Conservation (phyloP, 2,797 vertebrate genomes). For the Silurus lanzhouensis region DNA sequence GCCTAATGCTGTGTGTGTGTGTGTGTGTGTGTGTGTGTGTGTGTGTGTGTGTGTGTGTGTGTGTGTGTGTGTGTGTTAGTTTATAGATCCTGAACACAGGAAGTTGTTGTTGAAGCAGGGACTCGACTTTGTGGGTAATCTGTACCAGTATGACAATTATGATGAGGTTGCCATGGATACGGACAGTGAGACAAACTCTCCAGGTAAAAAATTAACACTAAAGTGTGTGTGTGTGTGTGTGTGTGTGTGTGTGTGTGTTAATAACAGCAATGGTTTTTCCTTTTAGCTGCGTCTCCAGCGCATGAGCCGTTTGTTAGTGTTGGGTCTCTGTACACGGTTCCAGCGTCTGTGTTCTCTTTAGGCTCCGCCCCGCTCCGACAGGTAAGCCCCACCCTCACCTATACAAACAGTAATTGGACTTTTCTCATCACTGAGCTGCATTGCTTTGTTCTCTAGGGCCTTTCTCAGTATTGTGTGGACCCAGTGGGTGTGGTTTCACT, state of each 20-base stretch:
- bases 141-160: conserved; percentile 98
- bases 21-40: conserved; percentile 7
- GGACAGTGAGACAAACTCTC: conserved; percentile 93
- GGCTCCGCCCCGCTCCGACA: conserved; percentile 73
- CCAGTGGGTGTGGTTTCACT: conserved; percentile 66
- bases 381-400: conserved; percentile 67
- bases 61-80: conserved; percentile 70
- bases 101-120: conserved; percentile 83
- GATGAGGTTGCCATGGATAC: conserved; percentile 99
- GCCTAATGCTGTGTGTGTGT: neutral
- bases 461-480: conserved; percentile 75
- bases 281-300: conserved; percentile 80
- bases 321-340: conserved; percentile 68
- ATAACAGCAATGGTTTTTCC: neutral
- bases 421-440: neutral
- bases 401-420: neutral
- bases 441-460: conserved; percentile 51
- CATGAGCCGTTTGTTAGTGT: conserved; percentile 71
- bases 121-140: conserved; percentile 85
- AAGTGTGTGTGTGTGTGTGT: neutral
- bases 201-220: conserved; percentile 75
- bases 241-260: neutral
- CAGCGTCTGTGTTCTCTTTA: conserved; percentile 67
- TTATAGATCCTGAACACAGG: conserved; percentile 85
- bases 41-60: neutral